Percentiles rank a stretch among this genome's conserved stretches.
These are phyloP conservation scores for Platanista minor DNA, from an alignment of 2,113 vertebrate genomes.

Conservation along the genomic window DNA sequence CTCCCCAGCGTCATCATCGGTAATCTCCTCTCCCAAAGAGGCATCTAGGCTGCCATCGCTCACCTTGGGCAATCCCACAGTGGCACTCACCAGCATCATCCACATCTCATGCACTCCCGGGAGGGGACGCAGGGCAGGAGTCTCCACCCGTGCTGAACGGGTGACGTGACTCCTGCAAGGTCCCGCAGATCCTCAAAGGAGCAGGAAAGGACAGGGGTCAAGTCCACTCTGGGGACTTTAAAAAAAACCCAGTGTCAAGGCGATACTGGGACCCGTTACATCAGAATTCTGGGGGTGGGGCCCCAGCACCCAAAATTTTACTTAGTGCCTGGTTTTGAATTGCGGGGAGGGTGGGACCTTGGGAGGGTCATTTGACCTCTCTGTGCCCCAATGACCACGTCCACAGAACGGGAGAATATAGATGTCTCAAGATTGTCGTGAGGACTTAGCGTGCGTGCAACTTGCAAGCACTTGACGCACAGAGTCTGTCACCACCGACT, in stretches of 20 bases:
- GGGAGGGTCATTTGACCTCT: not conserved
- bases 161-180: not conserved
- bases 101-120: rapidly evolving
- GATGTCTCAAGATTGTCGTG: rapidly evolving
- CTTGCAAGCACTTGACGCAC: rapidly evolving
- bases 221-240: not conserved
- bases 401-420: not conserved
- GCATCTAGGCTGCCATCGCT: rapidly evolving
- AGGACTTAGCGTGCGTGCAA: rapidly evolving
- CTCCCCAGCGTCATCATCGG: rapidly evolving
- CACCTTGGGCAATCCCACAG: rapidly evolving
- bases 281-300: not conserved
- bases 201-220: not conserved
- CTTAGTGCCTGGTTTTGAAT: not conserved
- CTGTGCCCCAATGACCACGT: not conserved
- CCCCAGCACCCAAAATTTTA: not conserved
- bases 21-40: not conserved
- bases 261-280: rapidly evolving
- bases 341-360: not conserved
- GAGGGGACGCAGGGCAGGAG: not conserved
- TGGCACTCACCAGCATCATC: rapidly evolving
- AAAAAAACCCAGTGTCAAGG: not conserved
- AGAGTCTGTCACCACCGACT: rapidly evolving
- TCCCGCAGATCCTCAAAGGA: not conserved
- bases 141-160: rapidly evolving